Base-by-base conservation (phyloP, 2,888 invertebrate genomes). In the Stomorhina lunata region DNA sequence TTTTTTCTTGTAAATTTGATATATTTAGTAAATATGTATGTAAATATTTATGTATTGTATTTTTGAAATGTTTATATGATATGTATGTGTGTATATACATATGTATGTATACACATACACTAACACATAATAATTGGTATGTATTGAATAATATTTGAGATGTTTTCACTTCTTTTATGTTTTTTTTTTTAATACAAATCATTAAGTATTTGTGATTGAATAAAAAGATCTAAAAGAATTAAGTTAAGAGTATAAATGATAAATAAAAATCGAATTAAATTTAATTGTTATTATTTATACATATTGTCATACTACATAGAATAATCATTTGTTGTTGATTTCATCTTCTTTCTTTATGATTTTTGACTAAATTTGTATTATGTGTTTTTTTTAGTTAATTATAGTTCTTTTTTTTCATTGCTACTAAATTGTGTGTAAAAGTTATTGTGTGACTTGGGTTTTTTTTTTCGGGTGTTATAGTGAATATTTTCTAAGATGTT, bases 231-330 rank as follows among this genome's bases (percentile, higher is more conserved):
- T 3, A 40, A 1, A n/a, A 40, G 40, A 73, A 45, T 4, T 43
- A 20, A 17, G 9, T n/a, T 17, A 10, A 34, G 34, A 63, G n/a
- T 59, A 50, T 15, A 65, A 59, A 66, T 45, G 37, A 48, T 63
- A 53, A 63, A 53, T 27, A 43, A 63, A 45, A 37, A 1, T 12
- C 7, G 22, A 29, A 20, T 20, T 53, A 27, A 55, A 71, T 48
- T 50, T 43, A 63, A 77, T 12, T 61, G 43, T 50, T 63, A 53
- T 55, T 63, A 32, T 65, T 65, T n/a, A n/a, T n/a, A n/a, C n/a
- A 72, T 79, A 79, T 84, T 85, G 85, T 85, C 84, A 84, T 84
- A 79, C 84, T 84, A 81, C 75, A 78, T 65, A 66, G 48, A 81
- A 75, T 77, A 77, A 63, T 53, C 7, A 10, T 37, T 40, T 57